These are phyloP conservation scores for Acanthopleura granulata DNA, from an alignment of 2,888 invertebrate species.

Conservation along the genomic window DNA sequence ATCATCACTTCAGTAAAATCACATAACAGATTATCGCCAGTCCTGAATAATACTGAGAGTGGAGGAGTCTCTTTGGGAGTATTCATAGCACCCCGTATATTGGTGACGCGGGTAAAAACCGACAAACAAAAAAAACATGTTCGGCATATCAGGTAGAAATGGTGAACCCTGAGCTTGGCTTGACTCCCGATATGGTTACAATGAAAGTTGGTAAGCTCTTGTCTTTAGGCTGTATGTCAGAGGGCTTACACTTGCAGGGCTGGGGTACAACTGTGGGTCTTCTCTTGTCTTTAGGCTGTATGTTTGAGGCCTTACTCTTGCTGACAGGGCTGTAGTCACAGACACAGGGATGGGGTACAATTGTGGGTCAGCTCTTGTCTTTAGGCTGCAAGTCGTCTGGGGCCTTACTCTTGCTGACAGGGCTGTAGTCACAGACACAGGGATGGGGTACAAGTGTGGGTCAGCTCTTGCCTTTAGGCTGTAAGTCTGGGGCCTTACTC, in stretches of 20 bases:
- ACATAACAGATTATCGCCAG: too few species aligned
- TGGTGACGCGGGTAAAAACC: too few species aligned
- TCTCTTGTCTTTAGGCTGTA: neutral
- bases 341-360: neutral
- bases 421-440: neutral
- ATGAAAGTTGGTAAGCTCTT: neutral
- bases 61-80: too few species aligned
- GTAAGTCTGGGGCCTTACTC: too few species aligned
- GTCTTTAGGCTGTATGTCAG: neutral
- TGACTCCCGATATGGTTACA: too few species aligned
- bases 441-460: neutral
- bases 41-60: too few species aligned
- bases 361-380: conserved; percentile 10
- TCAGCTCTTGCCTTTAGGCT: neutral
- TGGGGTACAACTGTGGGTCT: neutral
- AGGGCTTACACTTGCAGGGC: neutral
- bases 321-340: neutral
- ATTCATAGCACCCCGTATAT: too few species aligned
- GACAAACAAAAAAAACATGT: too few species aligned
- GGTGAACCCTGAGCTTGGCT: too few species aligned
- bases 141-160: too few species aligned
- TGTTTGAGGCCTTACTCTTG: neutral
- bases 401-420: neutral
- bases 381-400: neutral
- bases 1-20: too few species aligned